Conservation (phyloP, 2,888 invertebrate genomes). For the Osmoderma eremita region DNA sequence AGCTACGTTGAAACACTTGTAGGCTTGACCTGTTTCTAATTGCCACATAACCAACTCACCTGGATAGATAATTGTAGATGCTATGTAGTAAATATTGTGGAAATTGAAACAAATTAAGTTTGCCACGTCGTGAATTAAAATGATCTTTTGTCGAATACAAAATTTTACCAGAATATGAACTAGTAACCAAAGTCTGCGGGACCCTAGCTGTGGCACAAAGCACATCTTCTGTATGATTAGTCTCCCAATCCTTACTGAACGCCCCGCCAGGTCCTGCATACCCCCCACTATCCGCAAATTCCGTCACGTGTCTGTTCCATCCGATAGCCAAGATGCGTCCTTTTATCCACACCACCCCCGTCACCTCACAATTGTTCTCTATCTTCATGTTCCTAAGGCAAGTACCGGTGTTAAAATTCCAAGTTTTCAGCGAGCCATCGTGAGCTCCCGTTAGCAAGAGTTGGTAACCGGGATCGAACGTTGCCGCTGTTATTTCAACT, state of each 20-base stretch:
- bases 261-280: conserved; percentile 64
- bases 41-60: conserved; percentile 86
- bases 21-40: conserved; percentile 81
- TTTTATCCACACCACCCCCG: conserved; percentile 65
- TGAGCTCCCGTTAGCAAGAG: conserved; percentile 81
- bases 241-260: conserved; percentile 74
- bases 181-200: conserved; percentile 78
- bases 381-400: conserved; percentile 76
- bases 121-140: too few species aligned
- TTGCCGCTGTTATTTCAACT: conserved; percentile 80
- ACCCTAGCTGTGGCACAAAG: conserved; percentile 73
- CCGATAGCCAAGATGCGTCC: conserved; percentile 79
- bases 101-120: neutral
- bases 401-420: conserved; percentile 86
- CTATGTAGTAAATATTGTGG: neutral
- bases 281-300: conserved; percentile 70
- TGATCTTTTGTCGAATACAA: too few species aligned
- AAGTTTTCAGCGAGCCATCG: conserved; percentile 81
- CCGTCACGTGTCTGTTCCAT: conserved; percentile 80
- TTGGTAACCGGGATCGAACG: conserved; percentile 79
- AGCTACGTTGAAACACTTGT: conserved; percentile 39
- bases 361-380: conserved; percentile 65
- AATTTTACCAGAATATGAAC: conserved; percentile 69
- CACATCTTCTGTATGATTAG: conserved; percentile 79
- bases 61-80: neutral